Base-by-base conservation (phyloP, 1,140 invertebrate species). In the Nylanderia fulva region DNA sequence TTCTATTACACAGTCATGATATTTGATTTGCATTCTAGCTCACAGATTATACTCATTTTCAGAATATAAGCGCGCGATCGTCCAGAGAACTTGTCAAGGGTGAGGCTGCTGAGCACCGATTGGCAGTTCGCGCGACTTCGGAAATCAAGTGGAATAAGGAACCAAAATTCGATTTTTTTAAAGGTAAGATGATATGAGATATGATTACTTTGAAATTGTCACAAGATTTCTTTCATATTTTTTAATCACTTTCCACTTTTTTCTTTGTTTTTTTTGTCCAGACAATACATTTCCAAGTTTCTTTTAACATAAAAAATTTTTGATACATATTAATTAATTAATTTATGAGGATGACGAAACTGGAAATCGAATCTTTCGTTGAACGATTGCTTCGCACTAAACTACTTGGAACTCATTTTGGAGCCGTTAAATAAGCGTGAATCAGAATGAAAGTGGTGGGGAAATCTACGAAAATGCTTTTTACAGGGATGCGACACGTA, bases 61-160 rank as follows among this genome's bases (percentile, higher is more conserved):
- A 88, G 87, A 79, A 83, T 21, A 24, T 69, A n/a, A 77, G 39
- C 15, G 77, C 69, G 13, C 80, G 76, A 48, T 77, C 77, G 21
- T 54, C 76, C 7, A 88, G 66, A 79, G 71, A 45, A 54, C 48
- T 82, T 33, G 69, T 64, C 64, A 86, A n/a, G n/a, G n/a, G 85
- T 61, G 89, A 92, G 8, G 63, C 86, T 27, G 48, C 74, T 21
- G 91, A 91, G 24, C 91, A 92, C 6, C 90, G 92, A 74, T 84
- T 94, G 60, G 92, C 92, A 13, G 93, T 94, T 63, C 90, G 93
- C 39, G 92, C 93, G 0, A 90, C 90, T 27, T 91, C 93, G 0
- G 92, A 93, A 74, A 86, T 88, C 29, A 89, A 15, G 45, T 94
- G 93, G 93, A 92, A 77, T 9, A 90, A 93, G 45, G 54, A 69